These are phyloP conservation scores for Colletes gigas DNA, from an alignment of 1,140 invertebrate genomes.

Conservation along the genomic window DNA sequence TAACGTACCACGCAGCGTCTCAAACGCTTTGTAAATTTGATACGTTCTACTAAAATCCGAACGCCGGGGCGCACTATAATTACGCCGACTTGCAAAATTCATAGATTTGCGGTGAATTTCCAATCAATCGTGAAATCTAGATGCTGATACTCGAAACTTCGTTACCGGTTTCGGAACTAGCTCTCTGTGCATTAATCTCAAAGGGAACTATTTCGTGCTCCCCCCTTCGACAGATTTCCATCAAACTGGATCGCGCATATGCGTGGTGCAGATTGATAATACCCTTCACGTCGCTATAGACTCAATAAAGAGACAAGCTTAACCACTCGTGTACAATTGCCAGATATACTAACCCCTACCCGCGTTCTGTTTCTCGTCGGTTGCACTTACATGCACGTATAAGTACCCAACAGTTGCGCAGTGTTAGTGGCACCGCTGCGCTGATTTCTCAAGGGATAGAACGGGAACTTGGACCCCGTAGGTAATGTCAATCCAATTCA, in stretches of 20 bases:
- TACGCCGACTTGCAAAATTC: too few species aligned
- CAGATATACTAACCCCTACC: not conserved
- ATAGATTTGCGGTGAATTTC: not conserved
- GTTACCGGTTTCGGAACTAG: not conserved
- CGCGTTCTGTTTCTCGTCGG: not conserved
- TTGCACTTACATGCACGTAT: slow-evolving; percentile 4
- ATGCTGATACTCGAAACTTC: slow-evolving; percentile 4
- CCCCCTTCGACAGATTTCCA: slow-evolving; percentile 10
- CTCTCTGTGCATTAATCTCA: slow-evolving; percentile 7
- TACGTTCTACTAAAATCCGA: too few species aligned
- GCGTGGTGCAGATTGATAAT: not conserved
- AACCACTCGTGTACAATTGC: slow-evolving; percentile 1
- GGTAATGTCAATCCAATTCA: too few species aligned
- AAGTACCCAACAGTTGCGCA: slow-evolving; percentile 15
- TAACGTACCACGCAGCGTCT: too few species aligned
- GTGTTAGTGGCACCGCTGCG: slow-evolving; percentile 39
- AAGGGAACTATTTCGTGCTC: not conserved
- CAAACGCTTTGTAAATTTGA: too few species aligned
- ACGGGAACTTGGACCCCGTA: too few species aligned
- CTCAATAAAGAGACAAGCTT: slow-evolving; percentile 7
- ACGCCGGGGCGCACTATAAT: too few species aligned
- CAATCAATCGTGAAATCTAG: slow-evolving; percentile 11
- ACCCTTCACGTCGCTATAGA: slow-evolving; percentile 7
- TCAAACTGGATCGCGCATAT: not conserved
- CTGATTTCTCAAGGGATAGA: slow-evolving; percentile 58